Conservation (phyloP, 2,113 vertebrate species). For the Colistium nudipinnis region DNA sequence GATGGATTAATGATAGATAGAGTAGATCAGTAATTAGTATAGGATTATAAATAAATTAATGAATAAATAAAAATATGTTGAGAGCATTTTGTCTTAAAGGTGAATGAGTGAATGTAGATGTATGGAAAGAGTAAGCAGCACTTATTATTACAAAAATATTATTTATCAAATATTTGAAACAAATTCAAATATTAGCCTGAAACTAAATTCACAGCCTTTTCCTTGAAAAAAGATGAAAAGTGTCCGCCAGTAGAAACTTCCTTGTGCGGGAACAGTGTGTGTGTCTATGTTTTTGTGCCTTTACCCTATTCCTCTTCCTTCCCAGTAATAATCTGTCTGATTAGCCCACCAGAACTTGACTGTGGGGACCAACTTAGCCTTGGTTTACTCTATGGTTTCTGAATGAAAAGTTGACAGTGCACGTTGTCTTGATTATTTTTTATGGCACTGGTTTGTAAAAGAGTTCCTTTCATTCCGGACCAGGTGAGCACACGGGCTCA, state of each 20-base stretch:
- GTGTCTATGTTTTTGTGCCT: constrained; percentile 34
- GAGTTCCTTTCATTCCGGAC: background rate
- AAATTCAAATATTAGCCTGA: background rate
- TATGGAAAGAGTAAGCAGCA: constrained; percentile 18
- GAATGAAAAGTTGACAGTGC: background rate
- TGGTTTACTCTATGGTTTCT: background rate
- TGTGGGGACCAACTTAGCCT: background rate
- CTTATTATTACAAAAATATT: background rate
- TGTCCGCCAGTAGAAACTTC: constrained; percentile 20
- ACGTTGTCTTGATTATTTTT: background rate
- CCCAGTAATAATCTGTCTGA: constrained; percentile 69
- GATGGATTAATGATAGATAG: constrained; percentile 11
- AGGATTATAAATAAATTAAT: background rate
- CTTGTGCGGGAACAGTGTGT: constrained; percentile 13
- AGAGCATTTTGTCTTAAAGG: background rate
- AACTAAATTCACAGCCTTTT: constrained; percentile 11
- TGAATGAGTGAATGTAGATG: background rate
- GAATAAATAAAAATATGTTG: constrained; percentile 2
- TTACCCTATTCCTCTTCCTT: constrained; percentile 43
- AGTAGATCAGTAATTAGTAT: no score
- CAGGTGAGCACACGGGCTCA: constrained; percentile 17
- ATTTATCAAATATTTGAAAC: constrained; percentile 8
- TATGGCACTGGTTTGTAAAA: background rate
- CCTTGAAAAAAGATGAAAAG: constrained; percentile 22
- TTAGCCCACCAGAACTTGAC: constrained; percentile 25